These are phyloP conservation scores for Parus major DNA, from an alignment of 2,113 vertebrate genomes.

Conservation along the genomic window DNA sequence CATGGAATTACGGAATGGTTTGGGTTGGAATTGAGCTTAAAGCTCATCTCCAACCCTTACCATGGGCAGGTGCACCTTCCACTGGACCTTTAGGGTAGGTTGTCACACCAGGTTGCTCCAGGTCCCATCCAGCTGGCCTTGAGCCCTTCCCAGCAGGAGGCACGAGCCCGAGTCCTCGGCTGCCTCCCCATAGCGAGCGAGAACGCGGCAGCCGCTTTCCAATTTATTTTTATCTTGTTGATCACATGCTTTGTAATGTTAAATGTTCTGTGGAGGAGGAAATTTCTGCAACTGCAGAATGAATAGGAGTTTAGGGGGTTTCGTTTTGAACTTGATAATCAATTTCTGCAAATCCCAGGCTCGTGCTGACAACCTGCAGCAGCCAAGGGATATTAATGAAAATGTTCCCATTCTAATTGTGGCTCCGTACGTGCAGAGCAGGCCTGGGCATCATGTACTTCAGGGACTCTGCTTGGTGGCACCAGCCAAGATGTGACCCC, in stretches of 20 bases:
- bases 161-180: background rate
- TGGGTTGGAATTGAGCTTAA: background rate
- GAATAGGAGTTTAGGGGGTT: conserved; percentile 19
- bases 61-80: background rate
- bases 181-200: background rate
- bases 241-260: conserved; percentile 38
- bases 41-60: background rate
- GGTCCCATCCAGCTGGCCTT: background rate
- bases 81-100: background rate
- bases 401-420: background rate
- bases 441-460: background rate
- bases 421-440: background rate
- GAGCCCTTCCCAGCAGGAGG: background rate
- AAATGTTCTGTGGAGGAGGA: conserved; percentile 57
- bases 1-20: background rate
- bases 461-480: background rate
- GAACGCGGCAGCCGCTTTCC: background rate
- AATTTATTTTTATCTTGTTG: conserved; percentile 61
- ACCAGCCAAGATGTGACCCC: background rate
- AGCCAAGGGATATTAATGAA: background rate
- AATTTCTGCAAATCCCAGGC: background rate
- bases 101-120: background rate
- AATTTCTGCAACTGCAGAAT: conserved; percentile 34
- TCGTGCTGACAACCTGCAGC: conserved; percentile 10
- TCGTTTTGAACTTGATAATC: background rate